Evolutionary conservation across 2,888 invertebrate genomes (phyloP), one percentile per base, ranked within the genome.

Genomic region (Tetramorium bicarinatum): DNA sequence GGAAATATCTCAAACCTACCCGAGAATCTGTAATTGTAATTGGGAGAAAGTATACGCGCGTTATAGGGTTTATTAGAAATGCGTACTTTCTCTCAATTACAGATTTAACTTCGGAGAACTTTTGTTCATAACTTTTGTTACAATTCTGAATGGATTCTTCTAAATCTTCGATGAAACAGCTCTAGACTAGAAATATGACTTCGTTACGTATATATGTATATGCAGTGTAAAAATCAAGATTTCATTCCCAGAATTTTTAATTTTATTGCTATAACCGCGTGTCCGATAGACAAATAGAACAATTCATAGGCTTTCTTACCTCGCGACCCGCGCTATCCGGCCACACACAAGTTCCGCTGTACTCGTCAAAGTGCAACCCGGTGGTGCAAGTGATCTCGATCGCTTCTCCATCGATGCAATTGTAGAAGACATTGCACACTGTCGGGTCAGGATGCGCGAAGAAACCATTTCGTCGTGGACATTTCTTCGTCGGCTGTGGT

Each of bases 281-380:
- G 15, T 47, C 38, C 8, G 13, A 21, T 6, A 29, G 13, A 38
- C 1, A n/a, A 56, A 8, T 21, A 15, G 3, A 54, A 41, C 25
- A 47, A n/a, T 66, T 21, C 18, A 15, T 9, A 21, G 7, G 2
- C 4, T 15, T 95, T 95, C 97, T 97, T 91, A 97, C 98, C 93
- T 97, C 96, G 92, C 98, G 96, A 89, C 97, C 97, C 54, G 97
- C 97, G 15, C 97, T 95, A 85, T 97, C 97, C 4, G 98, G 98
- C 98, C 98, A 98, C 76, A 98, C 98, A 94, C 98, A 98, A 77
- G 97, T 98, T 81, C 98, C 98, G 62, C 97, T 97, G 95, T 97
- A 97, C 94, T 98, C 98, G 93, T 98, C 98, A 95, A 98, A 98
- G 95, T 98, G 98, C 59, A 98, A 96, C 44, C 98, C 98, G 87